Evolutionary conservation across 2,888 invertebrate genomes (phyloP), one percentile per base, ranked within the genome.

Genomic region (Nipponacmea schrenckii): DNA sequence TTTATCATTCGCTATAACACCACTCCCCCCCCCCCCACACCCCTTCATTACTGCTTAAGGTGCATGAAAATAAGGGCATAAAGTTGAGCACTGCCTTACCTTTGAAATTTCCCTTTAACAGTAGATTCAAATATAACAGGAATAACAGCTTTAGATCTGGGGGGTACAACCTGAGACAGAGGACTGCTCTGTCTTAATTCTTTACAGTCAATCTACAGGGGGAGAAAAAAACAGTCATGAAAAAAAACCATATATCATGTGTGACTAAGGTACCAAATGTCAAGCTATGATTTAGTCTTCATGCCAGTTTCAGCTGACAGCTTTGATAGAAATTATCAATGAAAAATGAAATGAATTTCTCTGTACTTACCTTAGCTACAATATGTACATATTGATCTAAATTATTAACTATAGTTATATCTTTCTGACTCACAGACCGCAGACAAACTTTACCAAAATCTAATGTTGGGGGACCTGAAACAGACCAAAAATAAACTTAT

Each of bases 171-270:
- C 73, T 89, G 88, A 44, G 87, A 86, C 62, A 89, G 75, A 1
- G 89, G 89, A 73, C 88, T 87, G 68, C 88, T 88, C 76, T 89
- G 88, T 44, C 87, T 80, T 48, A 89, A 76, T 73, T 89, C 89
- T 15, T 83, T 77, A 71, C 88, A 89, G 74, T 89, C 89, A 81
- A 88, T 84, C 87, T 88, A 75, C 7, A 77, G 74, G 50, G 66
- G 63, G n/a, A n/a, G n/a, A n/a, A n/a, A 67, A 69, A 15, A 17
- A 27, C 1, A 44, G 31, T 17, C 8, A 26, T 2, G 4, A 64
- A 64, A 15, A 31, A 64, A 64, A 26, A 31, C 39, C 31, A 10
- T 31, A 39, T 64, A 31, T 26, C n/a, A 10, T 24, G 26, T 12
- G n/a, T 24, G 10, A n/a, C n/a, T n/a, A n/a, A n/a, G n/a, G n/a